A percentile compares a stretch with the other conserved stretches of the same genome.
phyloP scores from a whole-genome alignment of 2,888 invertebrate genomes.

The Cephonodes hylas region DNA sequence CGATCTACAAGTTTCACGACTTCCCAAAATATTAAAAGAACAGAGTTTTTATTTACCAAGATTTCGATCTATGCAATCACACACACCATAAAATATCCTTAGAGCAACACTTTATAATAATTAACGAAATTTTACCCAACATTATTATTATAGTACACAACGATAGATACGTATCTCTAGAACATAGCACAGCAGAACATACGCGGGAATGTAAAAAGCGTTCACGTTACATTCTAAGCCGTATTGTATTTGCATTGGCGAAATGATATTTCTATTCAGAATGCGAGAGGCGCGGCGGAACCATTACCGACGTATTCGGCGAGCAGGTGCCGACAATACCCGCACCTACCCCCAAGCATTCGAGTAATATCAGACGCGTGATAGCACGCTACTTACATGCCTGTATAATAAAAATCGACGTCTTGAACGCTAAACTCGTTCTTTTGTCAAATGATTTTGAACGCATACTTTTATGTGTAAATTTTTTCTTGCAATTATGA shows the following conservation, averaged over 20 bases:
- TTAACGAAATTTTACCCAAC: too few species aligned
- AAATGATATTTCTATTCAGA: constrained; percentile 15
- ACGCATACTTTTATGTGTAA: too few species aligned
- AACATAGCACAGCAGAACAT: background rate
- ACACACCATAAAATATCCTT: too few species aligned
- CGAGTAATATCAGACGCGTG: background rate
- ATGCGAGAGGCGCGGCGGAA: background rate
- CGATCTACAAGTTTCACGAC: too few species aligned
- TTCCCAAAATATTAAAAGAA: too few species aligned
- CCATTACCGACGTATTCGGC: background rate
- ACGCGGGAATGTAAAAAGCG: background rate
- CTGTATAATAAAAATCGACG: background rate
- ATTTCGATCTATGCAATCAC: too few species aligned
- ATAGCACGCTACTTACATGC: background rate
- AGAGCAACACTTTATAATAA: too few species aligned
- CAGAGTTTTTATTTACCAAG: too few species aligned
- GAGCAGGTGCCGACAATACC: constrained; percentile 2
- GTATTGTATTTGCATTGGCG: constrained; percentile 9
- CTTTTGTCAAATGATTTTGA: background rate
- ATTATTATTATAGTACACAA: too few species aligned
- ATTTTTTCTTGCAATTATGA: too few species aligned
- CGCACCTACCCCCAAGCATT: background rate
- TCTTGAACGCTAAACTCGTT: background rate
- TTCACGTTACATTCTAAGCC: constrained; percentile 4
- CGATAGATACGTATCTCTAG: too few species aligned